Evolutionary conservation across 2,888 invertebrate genomes (phyloP), one percentile per base, ranked within the genome.

Genomic region (Drymonia ruficornis): DNA sequence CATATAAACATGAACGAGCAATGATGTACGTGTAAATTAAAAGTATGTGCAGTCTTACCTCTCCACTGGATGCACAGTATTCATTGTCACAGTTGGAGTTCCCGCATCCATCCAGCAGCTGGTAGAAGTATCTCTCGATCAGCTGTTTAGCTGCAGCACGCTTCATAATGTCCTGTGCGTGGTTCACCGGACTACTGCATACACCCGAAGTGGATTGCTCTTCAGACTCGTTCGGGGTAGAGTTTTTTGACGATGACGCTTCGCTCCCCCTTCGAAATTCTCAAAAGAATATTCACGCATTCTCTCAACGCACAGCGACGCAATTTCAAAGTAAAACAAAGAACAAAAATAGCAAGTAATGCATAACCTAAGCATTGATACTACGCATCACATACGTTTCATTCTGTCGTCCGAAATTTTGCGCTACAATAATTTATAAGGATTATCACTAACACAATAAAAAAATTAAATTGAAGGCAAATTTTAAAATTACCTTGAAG

Each of bases 121-220:
- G 98, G 89, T 97, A 97, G 86, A 98, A 98, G 88, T 98, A 98
- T 77, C 97, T 94, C 87, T 98, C 97, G 66, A 98, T 98, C 63
- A 98, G 93, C 84, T 96, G 96, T 86, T 96, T 97, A 42, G 97
- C 98, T 45, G 95, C 95, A 55, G 95, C 95, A 51, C 96, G 93
- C 90, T 96, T 96, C 95, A 96, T 95, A 74, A 94, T 95, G 93
- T 94, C 94, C 66, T 93, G 93, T 70, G 91, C 89, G 59, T 63
- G 79, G 64, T 78, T 73, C 62, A 73, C 64, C 54, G 81, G 63
- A 67, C 76, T 77, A 70, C 82, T 60, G 72, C 89, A 88, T 88
- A 87, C 79, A 89, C 83, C 80, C 67, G 85, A 70, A 53, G 79
- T 70, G 64, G 82, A 68, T 61, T 78, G 79, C 59, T 81, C 85